Evolutionary conservation across 2,888 invertebrate species (phyloP), one percentile per base, ranked within the genome.

Genomic region (Hecatera dysodea): DNA sequence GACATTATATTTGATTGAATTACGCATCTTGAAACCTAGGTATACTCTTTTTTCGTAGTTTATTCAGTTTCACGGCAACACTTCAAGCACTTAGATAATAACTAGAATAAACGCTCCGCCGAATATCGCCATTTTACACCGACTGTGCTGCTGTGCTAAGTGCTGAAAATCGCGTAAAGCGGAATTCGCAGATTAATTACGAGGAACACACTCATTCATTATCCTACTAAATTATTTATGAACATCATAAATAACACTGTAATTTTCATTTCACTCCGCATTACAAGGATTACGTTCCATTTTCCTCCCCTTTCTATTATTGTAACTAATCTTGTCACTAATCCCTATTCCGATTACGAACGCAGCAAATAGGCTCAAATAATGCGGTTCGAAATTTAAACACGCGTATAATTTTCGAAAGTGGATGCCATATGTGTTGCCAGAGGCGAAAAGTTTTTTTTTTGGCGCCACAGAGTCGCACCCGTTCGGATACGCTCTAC

Each of bases 271-370:
- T 91, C 88, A 87, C 85, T 87, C 85, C 86, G 86, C 88, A 92
- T 92, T 90, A 91, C 87, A 79, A 76, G 91, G 90, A 93, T 92
- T 91, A 92, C 84, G 72, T 81, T 78, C 84, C 88, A 90, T 91
- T 90, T 90, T 89, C 83, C 88, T 91, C 91, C 91, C 86, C 88
- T 75, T 84, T 88, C 88, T 88, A 91, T 90, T 92, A 91, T 93
- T 90, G 92, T 93, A 92, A 93, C 92, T 94, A 94, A 94, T 94
- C 94, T 93, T 92, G 93, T 94, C 94, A 92, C 92, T 91, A 87
- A 93, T 93, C 91, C 92, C 89, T 91, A 93, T 92, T 93, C 91
- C 92, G 94, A 94, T 94, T 93, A 94, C 87, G 86, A 90, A 91
- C 89, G 61, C 53, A 75, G 90, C 90, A 91, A 92, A 93, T 90